Evolutionary conservation across 2,888 invertebrate genomes (phyloP).

Genomic region (Archips crataeganus): DNA sequence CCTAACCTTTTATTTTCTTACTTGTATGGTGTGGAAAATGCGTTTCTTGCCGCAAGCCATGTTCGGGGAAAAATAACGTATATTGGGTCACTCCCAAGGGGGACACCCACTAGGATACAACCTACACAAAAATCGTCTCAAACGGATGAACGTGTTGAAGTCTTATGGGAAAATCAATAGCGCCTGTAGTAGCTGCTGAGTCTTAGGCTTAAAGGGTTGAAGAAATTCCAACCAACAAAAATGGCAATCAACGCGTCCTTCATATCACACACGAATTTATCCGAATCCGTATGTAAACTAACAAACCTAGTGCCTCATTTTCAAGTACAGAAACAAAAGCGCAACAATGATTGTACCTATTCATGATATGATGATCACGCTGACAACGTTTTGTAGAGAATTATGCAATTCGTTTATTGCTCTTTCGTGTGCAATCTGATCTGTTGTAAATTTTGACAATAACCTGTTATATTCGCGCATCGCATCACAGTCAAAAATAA

Average conservation of each 20-base stretch:
- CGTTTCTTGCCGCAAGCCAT: too few species aligned
- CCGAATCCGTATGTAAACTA: neutral
- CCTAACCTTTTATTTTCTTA: too few species aligned
- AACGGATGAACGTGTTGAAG: too few species aligned
- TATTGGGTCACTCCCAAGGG: too few species aligned
- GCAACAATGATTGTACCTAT: neutral
- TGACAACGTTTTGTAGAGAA: neutral
- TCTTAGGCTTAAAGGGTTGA: too few species aligned
- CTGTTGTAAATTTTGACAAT: neutral
- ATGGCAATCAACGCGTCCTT: neutral
- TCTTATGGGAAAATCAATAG: too few species aligned
- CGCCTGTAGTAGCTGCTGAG: too few species aligned
- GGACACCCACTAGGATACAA: too few species aligned
- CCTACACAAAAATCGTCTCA: too few species aligned
- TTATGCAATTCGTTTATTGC: neutral
- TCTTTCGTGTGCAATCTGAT: neutral
- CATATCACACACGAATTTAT: neutral
- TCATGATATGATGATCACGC: neutral
- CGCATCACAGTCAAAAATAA: too few species aligned
- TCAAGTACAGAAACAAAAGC: neutral
- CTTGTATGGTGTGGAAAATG: too few species aligned
- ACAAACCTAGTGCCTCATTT: neutral
- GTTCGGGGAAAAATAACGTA: too few species aligned
- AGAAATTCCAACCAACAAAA: neutral
- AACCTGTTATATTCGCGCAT: neutral